A percentile compares a stretch with the other conserved stretches of the same genome.
Evolutionary conservation across 2,888 invertebrate species (phyloP).

Genomic region (Drosophila maculinotata): DNA sequence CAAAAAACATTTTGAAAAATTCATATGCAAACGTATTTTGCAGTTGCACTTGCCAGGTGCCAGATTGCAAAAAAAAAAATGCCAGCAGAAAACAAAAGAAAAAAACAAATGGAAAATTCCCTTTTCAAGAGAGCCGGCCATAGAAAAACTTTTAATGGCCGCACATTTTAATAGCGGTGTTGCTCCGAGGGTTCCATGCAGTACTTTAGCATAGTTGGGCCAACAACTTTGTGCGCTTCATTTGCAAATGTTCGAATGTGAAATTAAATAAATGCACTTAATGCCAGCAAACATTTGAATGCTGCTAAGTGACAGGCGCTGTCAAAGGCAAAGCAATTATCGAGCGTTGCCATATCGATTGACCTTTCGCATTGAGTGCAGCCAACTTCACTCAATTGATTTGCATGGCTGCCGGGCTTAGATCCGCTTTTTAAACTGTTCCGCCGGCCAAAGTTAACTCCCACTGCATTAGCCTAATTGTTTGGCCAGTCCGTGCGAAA

Average conservation of each 20-base stretch:
- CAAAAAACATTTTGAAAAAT: conserved; percentile 77
- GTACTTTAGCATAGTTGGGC: not conserved
- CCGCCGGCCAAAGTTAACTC: conserved; percentile 29
- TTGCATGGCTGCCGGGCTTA: conserved; percentile 34
- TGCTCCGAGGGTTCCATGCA: conserved; percentile 51
- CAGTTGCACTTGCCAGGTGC: conserved; percentile 71
- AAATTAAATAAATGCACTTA: conserved; percentile 7
- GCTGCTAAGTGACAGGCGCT: conserved; percentile 19
- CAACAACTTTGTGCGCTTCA: conserved; percentile 34
- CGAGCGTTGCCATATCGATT: conserved; percentile 16
- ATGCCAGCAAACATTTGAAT: not conserved
- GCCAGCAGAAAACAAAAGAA: not conserved
- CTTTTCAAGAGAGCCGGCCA: conserved; percentile 49
- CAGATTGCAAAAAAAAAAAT: conserved; percentile 63
- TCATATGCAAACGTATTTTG: conserved; percentile 77
- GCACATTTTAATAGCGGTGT: conserved; percentile 69
- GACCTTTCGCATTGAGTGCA: not conserved
- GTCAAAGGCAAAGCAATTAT: conserved; percentile 31
- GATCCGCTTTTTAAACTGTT: conserved; percentile 40
- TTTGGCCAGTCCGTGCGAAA: conserved; percentile 59
- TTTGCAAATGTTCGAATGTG: conserved; percentile 10
- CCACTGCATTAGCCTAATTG: conserved; percentile 64
- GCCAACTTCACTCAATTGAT: conserved; percentile 31
- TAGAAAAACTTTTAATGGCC: conserved; percentile 74
- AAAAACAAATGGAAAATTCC: conserved; percentile 38